Evolutionary conservation across 2,113 vertebrate species (phyloP), one percentile per base, ranked within the genome.

Genomic region (Brachypodius melanocephalos): DNA sequence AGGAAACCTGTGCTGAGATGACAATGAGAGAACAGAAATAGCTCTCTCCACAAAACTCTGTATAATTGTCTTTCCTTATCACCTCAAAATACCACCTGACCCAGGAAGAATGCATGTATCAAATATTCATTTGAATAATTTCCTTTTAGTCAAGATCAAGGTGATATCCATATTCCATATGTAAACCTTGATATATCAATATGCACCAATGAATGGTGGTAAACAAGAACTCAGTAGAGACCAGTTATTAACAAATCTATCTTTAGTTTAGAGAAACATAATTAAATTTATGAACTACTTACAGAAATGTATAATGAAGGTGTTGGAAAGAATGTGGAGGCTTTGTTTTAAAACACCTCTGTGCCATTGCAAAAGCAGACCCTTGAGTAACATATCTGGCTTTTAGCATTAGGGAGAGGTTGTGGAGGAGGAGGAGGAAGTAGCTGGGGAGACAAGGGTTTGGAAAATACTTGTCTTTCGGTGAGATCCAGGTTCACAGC

Each of bases 401-500:
- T 86, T 85, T 78, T 43, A 91, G 76, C 24, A 52, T 69, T 43
- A 85, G 79, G 79, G 55, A 93, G 67, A 51, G 76, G 32, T 5
- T 29, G 31, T 21, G 25, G 51, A 59, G 55, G 32, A 80, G 36
- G 54, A 51, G 40, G 59, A 81, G 42, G 52, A 42, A 80, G 73
- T 28, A 57, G 67, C 45, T 54, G 85, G 40, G 54, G 75, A 62
- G 28, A 40, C 19, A 49, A 42, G n/a, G 66, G 9, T 38, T 74
- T 65, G 12, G 62, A 7, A 19, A 58, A 34, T 96, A 99, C 99
- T 98, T 99, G 99, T 98, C 99, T 98, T 95, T 99, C 99, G 0
- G 99, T 99, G 97, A 99, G 99, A 93, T 99, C 99, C 97, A 99
- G 98, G 97, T 99, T 99, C 73, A 99, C 99, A 0, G 99, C 99